Base-by-base conservation (phyloP, 2,113 vertebrate genomes). In the Rhabdornis inornatus region DNA sequence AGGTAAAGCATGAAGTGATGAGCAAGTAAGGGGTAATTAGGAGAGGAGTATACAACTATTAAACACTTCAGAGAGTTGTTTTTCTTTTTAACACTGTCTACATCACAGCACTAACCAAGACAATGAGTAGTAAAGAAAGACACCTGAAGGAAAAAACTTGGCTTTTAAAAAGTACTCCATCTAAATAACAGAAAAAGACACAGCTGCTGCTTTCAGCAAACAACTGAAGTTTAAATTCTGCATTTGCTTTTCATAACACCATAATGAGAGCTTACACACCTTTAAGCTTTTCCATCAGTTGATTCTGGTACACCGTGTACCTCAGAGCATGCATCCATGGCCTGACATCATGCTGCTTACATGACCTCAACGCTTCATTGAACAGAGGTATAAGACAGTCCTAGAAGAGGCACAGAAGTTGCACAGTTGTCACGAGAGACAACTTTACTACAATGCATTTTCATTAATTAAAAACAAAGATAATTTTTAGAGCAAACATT, bases 331-430 rank as follows among this genome's bases (percentile, higher is more conserved):
- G 99, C 89, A 99, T 99, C 98, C 99, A 99, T 0, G 99, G 99
- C 93, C 99, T 98, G 1, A 99, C 99, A 69, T 99, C 99, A 63
- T 99, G 99, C 83, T 99, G 99, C 68, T 99, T 99, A 75, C 99
- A 99, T 1, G 99, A 99, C 87, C 98, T 98, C 85, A 99, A 95
- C 24, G 99, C 99, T 80, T 99, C 99, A 81, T 98, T 99, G 97
- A 98, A 98, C 24, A 99, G 98, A 45, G 99, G 99, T 82, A 99
- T 98, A 30, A 99, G 97, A 71, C 98, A 99, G 85, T 99, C 99
- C 99, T 99, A 95, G 18, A 95, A 90, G 92, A 92, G 57, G 72
- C 61, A 95, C 8, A 92, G 22, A 93, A 39, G 25, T 35, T 56
- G 6, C 27, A 70, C 0, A 70, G 30, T 1, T 87, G 69, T 37